Percentiles rank a stretch among this genome's conserved stretches.
Evolutionary conservation across 2,888 invertebrate genomes (phyloP).

Genomic region (Melinopterus prodromus): DNA sequence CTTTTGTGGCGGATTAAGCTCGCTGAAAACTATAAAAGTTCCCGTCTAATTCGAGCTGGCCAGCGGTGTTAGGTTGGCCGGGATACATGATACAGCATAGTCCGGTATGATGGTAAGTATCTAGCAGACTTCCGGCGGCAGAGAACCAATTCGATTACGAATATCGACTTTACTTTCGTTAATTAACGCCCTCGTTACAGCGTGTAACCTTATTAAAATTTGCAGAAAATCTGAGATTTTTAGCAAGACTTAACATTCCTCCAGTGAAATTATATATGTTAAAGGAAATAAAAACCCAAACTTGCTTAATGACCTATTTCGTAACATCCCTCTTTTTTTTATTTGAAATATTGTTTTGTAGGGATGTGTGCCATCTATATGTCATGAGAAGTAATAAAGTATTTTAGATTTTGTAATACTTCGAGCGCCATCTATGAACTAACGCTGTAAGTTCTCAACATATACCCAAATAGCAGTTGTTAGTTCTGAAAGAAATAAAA

Average conservation of each 20-base stretch:
- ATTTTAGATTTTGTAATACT: too few species aligned
- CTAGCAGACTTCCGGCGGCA: not conserved
- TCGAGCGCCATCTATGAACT: too few species aligned
- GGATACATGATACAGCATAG: not conserved
- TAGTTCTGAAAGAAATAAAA: too few species aligned
- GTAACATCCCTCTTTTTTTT: too few species aligned
- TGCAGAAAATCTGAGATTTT: not conserved
- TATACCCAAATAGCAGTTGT: too few species aligned
- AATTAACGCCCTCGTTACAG: not conserved
- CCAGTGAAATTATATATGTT: too few species aligned
- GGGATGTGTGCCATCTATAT: too few species aligned
- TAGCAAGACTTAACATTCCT: not conserved
- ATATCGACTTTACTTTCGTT: not conserved
- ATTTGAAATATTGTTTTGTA: too few species aligned
- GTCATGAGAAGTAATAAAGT: too few species aligned
- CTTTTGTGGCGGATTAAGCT: conserved; percentile 14
- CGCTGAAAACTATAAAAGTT: conserved; percentile 22
- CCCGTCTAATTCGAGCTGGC: conserved; percentile 19
- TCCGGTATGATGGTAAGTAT: not conserved
- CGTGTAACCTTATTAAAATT: not conserved
- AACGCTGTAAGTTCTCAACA: too few species aligned
- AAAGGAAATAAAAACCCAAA: too few species aligned
- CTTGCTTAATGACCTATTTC: too few species aligned
- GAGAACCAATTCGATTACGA: not conserved
- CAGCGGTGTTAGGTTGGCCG: not conserved